Conservation (phyloP, 2,888 invertebrate genomes). For the Colostygia pectinataria region DNA sequence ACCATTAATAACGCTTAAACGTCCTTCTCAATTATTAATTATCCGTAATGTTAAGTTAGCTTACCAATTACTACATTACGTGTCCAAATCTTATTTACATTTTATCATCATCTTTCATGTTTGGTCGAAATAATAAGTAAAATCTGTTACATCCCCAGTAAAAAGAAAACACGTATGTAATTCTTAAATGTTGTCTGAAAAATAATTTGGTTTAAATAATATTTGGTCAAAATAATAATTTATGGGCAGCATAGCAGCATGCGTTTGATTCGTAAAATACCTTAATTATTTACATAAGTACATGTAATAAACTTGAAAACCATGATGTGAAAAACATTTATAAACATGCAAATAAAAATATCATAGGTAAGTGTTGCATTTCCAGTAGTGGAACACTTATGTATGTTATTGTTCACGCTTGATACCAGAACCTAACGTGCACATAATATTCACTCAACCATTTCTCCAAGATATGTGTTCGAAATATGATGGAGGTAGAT, state of each 20-base stretch:
- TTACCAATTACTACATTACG: constrained; percentile 41
- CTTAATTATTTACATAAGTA: constrained; percentile 11
- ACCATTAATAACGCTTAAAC: constrained; percentile 59
- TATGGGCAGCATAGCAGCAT: not conserved
- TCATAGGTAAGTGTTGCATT: no score
- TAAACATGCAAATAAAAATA: constrained; percentile 14
- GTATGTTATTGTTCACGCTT: no score
- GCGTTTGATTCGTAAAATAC: constrained; percentile 1
- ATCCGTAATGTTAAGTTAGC: constrained; percentile 42
- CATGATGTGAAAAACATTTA: constrained; percentile 8
- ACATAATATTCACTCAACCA: constrained; percentile 1
- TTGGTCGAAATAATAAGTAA: constrained; percentile 5
- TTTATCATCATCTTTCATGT: constrained; percentile 7
- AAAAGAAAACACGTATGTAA: not conserved
- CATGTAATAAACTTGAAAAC: constrained; percentile 2
- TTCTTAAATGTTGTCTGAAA: constrained; percentile 1
- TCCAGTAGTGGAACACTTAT: no score
- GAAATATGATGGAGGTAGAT: constrained; percentile 20
- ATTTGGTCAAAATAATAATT: constrained; percentile 18
- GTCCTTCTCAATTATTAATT: constrained; percentile 55
- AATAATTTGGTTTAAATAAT: constrained; percentile 6
- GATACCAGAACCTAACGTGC: not conserved
- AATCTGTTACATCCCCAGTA: not conserved
- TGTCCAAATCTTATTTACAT: constrained; percentile 34
- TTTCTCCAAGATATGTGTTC: constrained; percentile 23